phyloP scores from a whole-genome alignment of 2,888 invertebrate genomes.

The Xiphydria camelus region DNA sequence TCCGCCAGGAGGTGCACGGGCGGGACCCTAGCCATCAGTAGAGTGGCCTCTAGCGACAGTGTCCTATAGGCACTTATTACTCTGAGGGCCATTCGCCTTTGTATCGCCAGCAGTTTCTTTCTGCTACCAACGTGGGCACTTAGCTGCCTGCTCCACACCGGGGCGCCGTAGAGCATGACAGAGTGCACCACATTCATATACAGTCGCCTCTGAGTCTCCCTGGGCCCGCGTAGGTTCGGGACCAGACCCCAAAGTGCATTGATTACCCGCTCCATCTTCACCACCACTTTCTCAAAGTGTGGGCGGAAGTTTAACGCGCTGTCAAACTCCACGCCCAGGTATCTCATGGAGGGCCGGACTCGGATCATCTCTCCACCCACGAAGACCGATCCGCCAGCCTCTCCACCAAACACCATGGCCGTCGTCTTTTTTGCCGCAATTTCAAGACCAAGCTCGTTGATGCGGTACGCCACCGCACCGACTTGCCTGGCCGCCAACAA shows the following conservation, averaged over 20 bases:
- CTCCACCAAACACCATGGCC: neutral
- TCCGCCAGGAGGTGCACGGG: conserved; percentile 17
- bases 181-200: neutral
- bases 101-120: conserved; percentile 2
- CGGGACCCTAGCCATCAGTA: conserved; percentile 15
- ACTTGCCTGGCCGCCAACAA: neutral
- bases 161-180: too few relatives aligned
- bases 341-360: neutral
- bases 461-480: neutral
- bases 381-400: neutral
- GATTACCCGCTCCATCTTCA: neutral
- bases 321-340: neutral
- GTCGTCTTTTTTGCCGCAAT: neutral
- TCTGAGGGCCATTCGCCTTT: conserved; percentile 17
- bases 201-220: neutral
- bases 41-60: conserved; percentile 15
- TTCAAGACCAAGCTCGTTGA: neutral
- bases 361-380: neutral
- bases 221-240: neutral
- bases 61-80: conserved; percentile 20
- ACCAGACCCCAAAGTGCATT: neutral
- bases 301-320: neutral
- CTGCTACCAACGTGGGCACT: neutral
- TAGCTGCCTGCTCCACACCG: too few relatives aligned
- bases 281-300: neutral